These are phyloP conservation scores for Ochropleura plecta DNA, from an alignment of 2,888 invertebrate genomes.

Conservation along the genomic window DNA sequence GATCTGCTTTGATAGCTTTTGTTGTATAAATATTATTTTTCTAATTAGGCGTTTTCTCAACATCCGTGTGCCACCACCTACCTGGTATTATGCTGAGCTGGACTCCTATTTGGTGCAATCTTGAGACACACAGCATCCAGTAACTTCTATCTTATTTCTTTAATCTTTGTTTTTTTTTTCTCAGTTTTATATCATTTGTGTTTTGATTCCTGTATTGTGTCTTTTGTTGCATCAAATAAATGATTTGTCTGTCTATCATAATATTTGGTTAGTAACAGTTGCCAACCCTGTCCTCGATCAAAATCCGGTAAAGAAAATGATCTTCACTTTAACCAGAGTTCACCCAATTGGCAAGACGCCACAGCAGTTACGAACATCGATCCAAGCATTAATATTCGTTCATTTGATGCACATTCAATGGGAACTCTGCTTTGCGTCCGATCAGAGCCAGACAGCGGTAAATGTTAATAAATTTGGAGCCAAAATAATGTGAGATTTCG, in stretches of 20 bases:
- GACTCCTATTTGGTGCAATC: too few relatives aligned
- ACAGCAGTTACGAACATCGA: conserved; percentile 73
- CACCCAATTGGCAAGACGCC: conserved; percentile 79
- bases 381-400: conserved; percentile 81
- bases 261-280: conserved; percentile 8
- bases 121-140: too few relatives aligned
- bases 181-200: too few relatives aligned
- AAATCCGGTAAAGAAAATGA: conserved; percentile 51
- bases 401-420: conserved; percentile 69
- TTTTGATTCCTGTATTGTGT: too few relatives aligned
- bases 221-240: too few relatives aligned
- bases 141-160: too few relatives aligned
- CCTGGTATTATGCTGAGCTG: too few relatives aligned
- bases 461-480: conserved; percentile 45
- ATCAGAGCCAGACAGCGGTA: conserved; percentile 39
- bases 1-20: neutral
- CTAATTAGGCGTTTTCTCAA: too few relatives aligned
- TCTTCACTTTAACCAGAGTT: conserved; percentile 54
- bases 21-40: neutral
- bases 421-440: conserved; percentile 63
- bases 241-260: neutral
- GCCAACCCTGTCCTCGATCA: conserved; percentile 37
- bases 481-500: conserved; percentile 27
- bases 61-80: too few relatives aligned
- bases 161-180: too few relatives aligned